These are phyloP conservation scores for Propithecus coquereli DNA, from an alignment of 2,113 vertebrate species.

Conservation along the genomic window DNA sequence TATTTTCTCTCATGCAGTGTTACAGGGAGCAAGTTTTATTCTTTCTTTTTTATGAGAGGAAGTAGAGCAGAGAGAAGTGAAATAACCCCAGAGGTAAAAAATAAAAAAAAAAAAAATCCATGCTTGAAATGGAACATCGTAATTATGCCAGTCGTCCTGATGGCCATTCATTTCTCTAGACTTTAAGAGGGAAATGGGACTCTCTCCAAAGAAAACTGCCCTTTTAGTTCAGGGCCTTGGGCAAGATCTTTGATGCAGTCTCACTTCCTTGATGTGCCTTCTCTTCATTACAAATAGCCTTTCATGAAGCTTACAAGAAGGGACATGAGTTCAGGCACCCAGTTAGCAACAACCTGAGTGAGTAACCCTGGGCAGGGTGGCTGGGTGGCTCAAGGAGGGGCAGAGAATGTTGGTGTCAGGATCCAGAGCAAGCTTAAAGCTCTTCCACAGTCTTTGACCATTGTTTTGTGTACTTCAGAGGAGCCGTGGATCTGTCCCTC, in stretches of 20 bases:
- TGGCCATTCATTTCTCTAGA: conserved; percentile 43
- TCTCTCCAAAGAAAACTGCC: not conserved
- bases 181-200: conserved; percentile 13
- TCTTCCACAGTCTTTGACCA: not conserved
- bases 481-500: not conserved
- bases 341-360: not conserved
- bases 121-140: not conserved
- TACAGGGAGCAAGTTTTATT: not conserved
- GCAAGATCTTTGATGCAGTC: conserved; percentile 50
- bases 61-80: conserved; percentile 5
- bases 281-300: conserved; percentile 38
- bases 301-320: conserved; percentile 59
- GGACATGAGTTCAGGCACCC: not conserved
- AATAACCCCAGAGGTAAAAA: conserved; percentile 7
- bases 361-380: conserved; percentile 33
- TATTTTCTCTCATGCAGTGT: not conserved
- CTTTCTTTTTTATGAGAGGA: not conserved
- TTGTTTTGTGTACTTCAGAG: not conserved
- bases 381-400: not conserved
- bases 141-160: not conserved
- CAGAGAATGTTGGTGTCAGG: not conserved
- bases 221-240: conserved; percentile 15
- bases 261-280: not conserved
- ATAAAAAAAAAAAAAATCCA: not conserved
- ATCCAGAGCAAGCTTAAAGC: not conserved